phyloP scores from a whole-genome alignment of 2,797 vertebrate genomes.

The Cichlasoma orientale region DNA sequence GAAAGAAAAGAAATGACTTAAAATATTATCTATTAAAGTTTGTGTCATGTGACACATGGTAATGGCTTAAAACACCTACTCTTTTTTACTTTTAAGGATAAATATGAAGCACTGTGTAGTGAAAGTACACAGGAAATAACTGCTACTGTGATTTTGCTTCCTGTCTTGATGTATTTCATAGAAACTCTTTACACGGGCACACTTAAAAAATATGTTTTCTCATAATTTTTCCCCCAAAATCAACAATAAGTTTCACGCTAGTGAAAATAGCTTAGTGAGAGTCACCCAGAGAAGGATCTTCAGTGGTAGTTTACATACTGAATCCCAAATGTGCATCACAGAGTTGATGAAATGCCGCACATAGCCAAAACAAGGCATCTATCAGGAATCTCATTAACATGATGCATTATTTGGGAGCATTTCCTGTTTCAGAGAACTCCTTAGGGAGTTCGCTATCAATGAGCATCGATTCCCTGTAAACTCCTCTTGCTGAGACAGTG shows the following conservation, averaged over 20 bases:
- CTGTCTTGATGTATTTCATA: not conserved
- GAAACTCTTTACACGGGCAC: not conserved
- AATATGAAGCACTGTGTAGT: not conserved
- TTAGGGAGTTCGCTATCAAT: conserved; percentile 7
- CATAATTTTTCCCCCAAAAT: not conserved
- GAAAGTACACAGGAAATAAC: not conserved
- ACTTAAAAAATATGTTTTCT: not conserved
- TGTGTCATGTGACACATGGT: conserved; percentile 5
- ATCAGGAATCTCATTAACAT: not conserved
- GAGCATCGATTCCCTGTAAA: conserved; percentile 26
- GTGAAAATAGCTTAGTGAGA: no score
- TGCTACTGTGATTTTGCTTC: not conserved
- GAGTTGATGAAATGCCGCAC: conserved; percentile 7
- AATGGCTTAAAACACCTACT: not conserved
- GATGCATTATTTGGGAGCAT: not conserved
- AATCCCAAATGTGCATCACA: not conserved
- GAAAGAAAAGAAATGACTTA: not conserved
- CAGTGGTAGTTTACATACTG: not conserved
- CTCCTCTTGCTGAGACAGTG: conserved; percentile 8
- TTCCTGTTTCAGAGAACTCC: conserved; percentile 26
- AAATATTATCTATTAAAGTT: conserved; percentile 19
- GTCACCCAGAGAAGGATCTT: not conserved
- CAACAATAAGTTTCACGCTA: not conserved
- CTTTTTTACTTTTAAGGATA: not conserved
- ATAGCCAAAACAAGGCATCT: conserved; percentile 2